Base-by-base conservation (phyloP, 2,113 vertebrate species). In the Eolophus roseicapilla region DNA sequence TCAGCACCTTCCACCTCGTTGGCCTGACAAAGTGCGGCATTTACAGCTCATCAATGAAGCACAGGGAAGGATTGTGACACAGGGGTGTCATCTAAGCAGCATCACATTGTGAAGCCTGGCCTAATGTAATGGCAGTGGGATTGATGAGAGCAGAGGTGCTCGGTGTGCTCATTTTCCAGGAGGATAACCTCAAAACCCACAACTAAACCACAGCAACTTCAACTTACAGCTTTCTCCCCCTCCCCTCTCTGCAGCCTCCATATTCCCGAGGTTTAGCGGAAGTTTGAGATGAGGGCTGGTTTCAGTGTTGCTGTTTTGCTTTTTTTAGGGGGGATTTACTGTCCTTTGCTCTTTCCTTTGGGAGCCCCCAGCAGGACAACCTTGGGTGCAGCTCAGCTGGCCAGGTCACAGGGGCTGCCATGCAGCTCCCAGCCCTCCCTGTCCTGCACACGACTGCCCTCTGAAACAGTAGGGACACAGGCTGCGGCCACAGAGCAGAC, bases 101-200 rank as follows among this genome's bases (percentile, higher is more conserved):
- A n/a, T 21, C 76, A 19, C 3, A 0, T 28, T 14, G 0, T 2
- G 0, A 39, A 49, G 47, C 50, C n/a, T 5, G 0, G n/a, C 24
- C 23, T 35, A 37, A 37, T 35, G 35, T 62, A 46, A 7, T 59
- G 46, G 19, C 2, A 7, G 41, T 49, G 47, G 73, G 52, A 41
- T 12, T 1, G 1, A 6, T 41, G 44, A 74, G 37, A 67, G 46
- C 13, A 67, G 52, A 55, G 37, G 41, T 41, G 43, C 64, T 77
- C 4, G 0, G 4, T 49, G 39, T 5, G 1, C 27, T 78, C 12
- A 4, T 49, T 87, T 93, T 60, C 47, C 0, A 0, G 33, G 21
- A 55, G 50, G 47, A 52, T 6, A 44, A 41, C 52, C 31, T 57
- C 41, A 35, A 86, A 68, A 15, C 12, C 39, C 77, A 33, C 4